A percentile compares a stretch with the other conserved stretches of the same genome.
These are phyloP conservation scores for Otocyon megalotis DNA, from an alignment of 2,113 vertebrate genomes.

Conservation along the genomic window DNA sequence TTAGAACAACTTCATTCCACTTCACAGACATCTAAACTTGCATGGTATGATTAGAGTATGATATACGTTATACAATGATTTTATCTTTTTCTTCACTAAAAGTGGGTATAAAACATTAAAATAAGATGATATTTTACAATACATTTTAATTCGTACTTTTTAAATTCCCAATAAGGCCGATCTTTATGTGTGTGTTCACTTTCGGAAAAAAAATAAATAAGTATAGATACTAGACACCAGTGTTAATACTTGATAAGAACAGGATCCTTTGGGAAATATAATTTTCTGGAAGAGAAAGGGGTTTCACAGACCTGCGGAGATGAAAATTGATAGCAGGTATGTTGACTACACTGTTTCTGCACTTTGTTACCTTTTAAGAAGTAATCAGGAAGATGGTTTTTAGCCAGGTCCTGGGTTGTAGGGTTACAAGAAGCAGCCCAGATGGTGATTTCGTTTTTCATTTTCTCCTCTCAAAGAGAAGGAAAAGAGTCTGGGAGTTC, in stretches of 20 bases:
- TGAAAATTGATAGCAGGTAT: background rate
- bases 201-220: constrained; percentile 36
- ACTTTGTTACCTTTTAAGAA: background rate
- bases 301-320: background rate
- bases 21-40: background rate
- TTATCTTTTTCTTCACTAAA: background rate
- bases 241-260: background rate
- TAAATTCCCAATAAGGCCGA: background rate
- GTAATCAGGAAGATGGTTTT: background rate
- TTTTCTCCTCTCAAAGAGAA: background rate
- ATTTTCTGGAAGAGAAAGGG: background rate
- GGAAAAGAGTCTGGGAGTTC: background rate
- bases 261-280: background rate
- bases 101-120: background rate
- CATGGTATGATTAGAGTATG: background rate
- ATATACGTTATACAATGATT: background rate
- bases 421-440: background rate
- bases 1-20: background rate
- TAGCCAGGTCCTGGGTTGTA: background rate
- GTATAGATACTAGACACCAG: background rate
- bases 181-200: background rate
- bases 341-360: background rate
- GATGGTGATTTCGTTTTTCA: background rate
- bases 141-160: background rate
- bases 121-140: background rate